Percentiles rank a stretch among this genome's conserved stretches.
These are phyloP conservation scores for Calonectris borealis DNA, from an alignment of 2,113 vertebrate species.

Conservation along the genomic window DNA sequence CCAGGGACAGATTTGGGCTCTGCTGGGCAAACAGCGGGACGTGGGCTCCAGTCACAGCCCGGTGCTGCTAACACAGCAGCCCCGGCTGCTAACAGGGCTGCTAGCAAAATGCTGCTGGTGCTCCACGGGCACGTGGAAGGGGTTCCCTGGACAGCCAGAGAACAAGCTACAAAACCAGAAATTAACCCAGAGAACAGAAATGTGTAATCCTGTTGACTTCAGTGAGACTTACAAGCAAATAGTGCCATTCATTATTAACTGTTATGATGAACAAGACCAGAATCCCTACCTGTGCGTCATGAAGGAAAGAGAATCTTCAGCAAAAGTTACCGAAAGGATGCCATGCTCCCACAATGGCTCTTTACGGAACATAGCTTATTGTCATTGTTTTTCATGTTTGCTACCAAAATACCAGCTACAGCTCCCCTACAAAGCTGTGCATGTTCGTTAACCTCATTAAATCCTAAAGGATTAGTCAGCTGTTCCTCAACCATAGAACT, in stretches of 20 bases:
- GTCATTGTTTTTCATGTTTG: neutral
- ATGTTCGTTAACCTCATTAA: slow-evolving; percentile 61
- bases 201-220: neutral
- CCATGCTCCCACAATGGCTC: neutral
- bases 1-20: neutral
- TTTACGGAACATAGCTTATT: neutral
- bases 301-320: neutral
- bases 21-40: neutral
- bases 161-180: neutral
- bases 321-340: neutral
- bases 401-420: slow-evolving; percentile 12
- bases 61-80: no score
- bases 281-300: neutral
- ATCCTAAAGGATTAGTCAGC: slow-evolving; percentile 65
- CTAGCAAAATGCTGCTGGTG: neutral
- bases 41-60: neutral
- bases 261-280: neutral
- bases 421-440: neutral
- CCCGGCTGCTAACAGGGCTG: neutral
- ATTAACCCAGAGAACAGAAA: neutral
- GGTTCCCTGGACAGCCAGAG: neutral
- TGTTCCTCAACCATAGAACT: slow-evolving; percentile 41
- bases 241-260: neutral
- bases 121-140: neutral
- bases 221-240: neutral